phyloP scores from a whole-genome alignment of 64 coral and sea anemone genomes.

The Cladopsammia gracilis region DNA sequence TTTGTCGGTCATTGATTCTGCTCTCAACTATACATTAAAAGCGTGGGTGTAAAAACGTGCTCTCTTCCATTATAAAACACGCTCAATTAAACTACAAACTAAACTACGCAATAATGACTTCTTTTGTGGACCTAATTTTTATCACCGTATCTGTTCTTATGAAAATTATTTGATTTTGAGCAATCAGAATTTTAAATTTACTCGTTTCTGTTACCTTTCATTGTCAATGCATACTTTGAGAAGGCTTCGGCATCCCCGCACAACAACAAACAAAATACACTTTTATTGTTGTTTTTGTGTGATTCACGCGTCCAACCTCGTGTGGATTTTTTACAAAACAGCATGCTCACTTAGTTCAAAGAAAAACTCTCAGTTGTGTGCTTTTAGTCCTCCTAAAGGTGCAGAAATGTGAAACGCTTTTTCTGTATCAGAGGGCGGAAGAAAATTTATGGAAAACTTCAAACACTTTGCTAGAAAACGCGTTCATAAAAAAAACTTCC shows the following conservation, averaged over 20 bases:
- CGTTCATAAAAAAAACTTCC: too few relatives aligned
- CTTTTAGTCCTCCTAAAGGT: background rate
- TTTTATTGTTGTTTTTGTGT: background rate
- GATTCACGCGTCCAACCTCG: background rate
- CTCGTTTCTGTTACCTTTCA: background rate
- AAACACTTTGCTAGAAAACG: too few relatives aligned
- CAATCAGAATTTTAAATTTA: conserved; percentile 13
- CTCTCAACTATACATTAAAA: background rate
- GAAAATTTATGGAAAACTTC: too few relatives aligned
- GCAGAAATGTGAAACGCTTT: too few relatives aligned
- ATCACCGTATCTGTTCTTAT: conserved; percentile 26
- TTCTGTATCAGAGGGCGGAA: too few relatives aligned
- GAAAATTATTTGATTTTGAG: conserved; percentile 39
- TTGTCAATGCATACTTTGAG: background rate
- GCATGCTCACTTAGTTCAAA: conserved; percentile 52
- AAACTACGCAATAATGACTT: background rate
- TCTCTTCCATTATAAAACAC: background rate
- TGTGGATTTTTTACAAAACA: conserved; percentile 44
- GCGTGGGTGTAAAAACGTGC: conserved; percentile 29
- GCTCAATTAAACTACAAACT: background rate
- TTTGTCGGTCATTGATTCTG: background rate
- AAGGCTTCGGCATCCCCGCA: conserved; percentile 6
- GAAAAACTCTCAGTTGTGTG: conserved; percentile 53
- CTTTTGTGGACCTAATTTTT: conserved; percentile 7
- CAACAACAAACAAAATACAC: background rate